phyloP scores from a whole-genome alignment of 92 coral and sea anemone genomes.

The Chrysogorgia sp. region DNA sequence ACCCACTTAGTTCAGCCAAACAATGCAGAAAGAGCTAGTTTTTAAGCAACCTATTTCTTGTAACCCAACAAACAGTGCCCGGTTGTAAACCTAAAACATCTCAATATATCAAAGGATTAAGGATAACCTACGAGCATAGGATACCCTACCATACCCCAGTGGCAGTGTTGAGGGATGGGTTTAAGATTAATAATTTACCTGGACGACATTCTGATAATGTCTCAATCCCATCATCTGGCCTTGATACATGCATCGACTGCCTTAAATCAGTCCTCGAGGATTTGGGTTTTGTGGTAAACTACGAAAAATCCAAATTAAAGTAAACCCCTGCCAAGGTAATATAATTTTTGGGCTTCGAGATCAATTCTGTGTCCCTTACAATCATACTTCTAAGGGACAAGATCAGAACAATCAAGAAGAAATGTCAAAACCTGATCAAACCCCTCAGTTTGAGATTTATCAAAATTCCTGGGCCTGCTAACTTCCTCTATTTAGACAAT shows the following conservation, averaged over 20 bases:
- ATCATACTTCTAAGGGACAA: slow-evolving; percentile 50
- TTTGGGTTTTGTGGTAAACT: slow-evolving; percentile 28
- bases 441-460: too few species aligned
- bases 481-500: slow-evolving; percentile 56
- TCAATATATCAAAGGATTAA: too few species aligned
- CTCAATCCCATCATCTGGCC: slow-evolving; percentile 22
- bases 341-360: slow-evolving; percentile 15
- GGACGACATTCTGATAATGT: slow-evolving; percentile 30
- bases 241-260: slow-evolving; percentile 24
- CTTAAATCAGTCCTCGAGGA: slow-evolving; percentile 2
- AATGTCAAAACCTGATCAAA: slow-evolving; percentile 41
- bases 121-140: slow-evolving; percentile 51
- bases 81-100: slow-evolving; percentile 66
- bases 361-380: slow-evolving; percentile 1
- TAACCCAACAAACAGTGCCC: slow-evolving; percentile 69
- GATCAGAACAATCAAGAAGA: slow-evolving; percentile 43
- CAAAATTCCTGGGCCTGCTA: slow-evolving; percentile 60
- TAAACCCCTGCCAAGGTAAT: not conserved
- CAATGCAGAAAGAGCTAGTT: slow-evolving; percentile 36
- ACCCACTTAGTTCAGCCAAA: slow-evolving; percentile 31
- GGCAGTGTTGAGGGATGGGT: slow-evolving; percentile 8
- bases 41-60: slow-evolving; percentile 61
- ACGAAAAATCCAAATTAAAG: slow-evolving; percentile 11
- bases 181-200: slow-evolving; percentile 15
- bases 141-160: slow-evolving; percentile 13